Conservation (phyloP, 2,797 vertebrate species). For the Staurois parvus region DNA sequence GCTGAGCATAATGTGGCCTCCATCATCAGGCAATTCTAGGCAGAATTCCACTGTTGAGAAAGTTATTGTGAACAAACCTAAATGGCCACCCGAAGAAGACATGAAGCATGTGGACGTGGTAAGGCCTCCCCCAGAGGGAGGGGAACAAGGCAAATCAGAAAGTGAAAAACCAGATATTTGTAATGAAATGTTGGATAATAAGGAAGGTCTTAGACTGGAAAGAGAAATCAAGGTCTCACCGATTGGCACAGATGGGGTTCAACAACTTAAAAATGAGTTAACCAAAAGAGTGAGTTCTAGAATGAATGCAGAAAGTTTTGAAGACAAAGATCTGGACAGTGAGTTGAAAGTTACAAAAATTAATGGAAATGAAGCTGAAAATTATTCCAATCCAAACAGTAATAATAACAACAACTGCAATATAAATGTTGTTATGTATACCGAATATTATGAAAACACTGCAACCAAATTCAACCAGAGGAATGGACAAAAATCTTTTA, state of each 20-base stretch:
- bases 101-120: slow-evolving; percentile 74
- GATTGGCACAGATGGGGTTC: background rate
- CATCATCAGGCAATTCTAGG: slow-evolving; percentile 80
- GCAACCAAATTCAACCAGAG: background rate
- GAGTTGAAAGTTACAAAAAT: slow-evolving; percentile 50
- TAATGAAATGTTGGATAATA: slow-evolving; percentile 29
- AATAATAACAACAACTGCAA: slow-evolving; percentile 30
- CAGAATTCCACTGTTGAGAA: slow-evolving; percentile 82
- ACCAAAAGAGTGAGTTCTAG: background rate
- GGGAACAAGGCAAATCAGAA: slow-evolving; percentile 64
- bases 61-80: slow-evolving; percentile 84
- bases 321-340: slow-evolving; percentile 12
- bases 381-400: background rate
- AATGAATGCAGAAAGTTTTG: slow-evolving; percentile 27
- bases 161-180: slow-evolving; percentile 61
- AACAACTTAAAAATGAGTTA: slow-evolving; percentile 11
- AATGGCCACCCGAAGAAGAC: slow-evolving; percentile 88
- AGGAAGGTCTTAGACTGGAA: slow-evolving; percentile 15
- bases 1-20: slow-evolving; percentile 92
- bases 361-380: slow-evolving; percentile 48
- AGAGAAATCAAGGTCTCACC: slow-evolving; percentile 9
- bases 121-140: slow-evolving; percentile 72
- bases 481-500: background rate
- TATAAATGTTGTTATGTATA: background rate
- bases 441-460: background rate